Conservation (phyloP, 2,888 invertebrate genomes). For the Tetheella fluctuosa region DNA sequence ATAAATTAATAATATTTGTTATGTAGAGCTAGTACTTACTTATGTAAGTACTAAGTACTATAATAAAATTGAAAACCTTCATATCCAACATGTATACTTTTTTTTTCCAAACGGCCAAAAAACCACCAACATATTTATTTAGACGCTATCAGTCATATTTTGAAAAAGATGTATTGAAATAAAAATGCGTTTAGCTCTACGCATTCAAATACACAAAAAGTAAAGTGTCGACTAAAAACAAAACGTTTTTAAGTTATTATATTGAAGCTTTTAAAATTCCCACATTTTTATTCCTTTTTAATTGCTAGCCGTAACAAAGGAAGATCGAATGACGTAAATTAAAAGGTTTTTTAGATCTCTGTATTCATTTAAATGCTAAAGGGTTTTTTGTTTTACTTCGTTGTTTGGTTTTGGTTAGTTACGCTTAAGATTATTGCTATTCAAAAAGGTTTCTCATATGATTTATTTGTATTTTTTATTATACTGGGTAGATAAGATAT, state of each 20-base stretch:
- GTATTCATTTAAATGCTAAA: conserved; percentile 25
- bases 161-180: background rate
- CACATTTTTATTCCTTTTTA: conserved; percentile 59
- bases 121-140: too few relatives aligned
- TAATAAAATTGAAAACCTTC: too few relatives aligned
- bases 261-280: conserved; percentile 44
- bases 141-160: too few relatives aligned
- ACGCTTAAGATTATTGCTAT: background rate
- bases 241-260: conserved; percentile 8
- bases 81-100: too few relatives aligned
- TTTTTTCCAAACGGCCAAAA: too few relatives aligned
- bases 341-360: conserved; percentile 47
- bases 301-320: conserved; percentile 67
- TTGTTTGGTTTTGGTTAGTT: conserved; percentile 9
- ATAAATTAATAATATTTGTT: too few relatives aligned
- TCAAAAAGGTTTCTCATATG: too few relatives aligned
- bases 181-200: background rate
- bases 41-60: too few relatives aligned
- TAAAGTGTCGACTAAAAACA: conserved; percentile 3
- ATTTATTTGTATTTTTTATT: too few relatives aligned
- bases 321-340: conserved; percentile 60
- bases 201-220: background rate
- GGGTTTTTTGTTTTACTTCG: conserved; percentile 2
- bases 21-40: too few relatives aligned
- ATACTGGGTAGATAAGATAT: too few relatives aligned